A percentile compares a stretch with the other conserved stretches of the same genome.
phyloP scores from a whole-genome alignment of 2,113 vertebrate genomes.

The Gadus macrocephalus region DNA sequence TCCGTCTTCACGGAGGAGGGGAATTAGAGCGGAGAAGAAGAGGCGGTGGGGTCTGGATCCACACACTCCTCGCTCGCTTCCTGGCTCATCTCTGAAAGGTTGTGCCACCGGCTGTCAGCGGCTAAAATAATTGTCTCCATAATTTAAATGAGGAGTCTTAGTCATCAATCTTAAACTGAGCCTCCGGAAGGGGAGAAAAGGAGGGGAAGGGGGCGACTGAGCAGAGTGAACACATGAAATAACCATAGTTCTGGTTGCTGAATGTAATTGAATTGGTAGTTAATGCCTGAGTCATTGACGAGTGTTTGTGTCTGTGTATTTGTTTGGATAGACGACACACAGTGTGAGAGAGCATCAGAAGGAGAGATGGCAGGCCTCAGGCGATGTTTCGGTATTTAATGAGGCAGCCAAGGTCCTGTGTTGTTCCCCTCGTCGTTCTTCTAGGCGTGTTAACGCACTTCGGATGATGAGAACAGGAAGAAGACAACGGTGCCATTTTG shows the following conservation, averaged over 20 bases:
- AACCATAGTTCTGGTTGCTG: background rate
- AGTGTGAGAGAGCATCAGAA: background rate
- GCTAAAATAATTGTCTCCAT: conserved; percentile 19
- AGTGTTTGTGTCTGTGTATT: conserved; percentile 5
- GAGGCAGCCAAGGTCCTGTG: too few relatives aligned
- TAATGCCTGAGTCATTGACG: background rate
- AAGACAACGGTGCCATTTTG: too few relatives aligned
- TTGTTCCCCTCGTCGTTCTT: too few relatives aligned
- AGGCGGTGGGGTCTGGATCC: conserved; percentile 12
- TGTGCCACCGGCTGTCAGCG: background rate
- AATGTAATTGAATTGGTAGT: background rate
- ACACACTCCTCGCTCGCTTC: background rate
- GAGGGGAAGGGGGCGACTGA: background rate
- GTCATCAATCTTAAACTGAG: conserved; percentile 38
- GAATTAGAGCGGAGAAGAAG: conserved; percentile 4
- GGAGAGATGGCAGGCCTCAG: background rate
- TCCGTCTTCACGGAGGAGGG: conserved; percentile 45
- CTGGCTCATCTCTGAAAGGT: background rate
- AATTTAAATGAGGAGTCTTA: conserved; percentile 30
- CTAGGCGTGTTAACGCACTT: too few relatives aligned
- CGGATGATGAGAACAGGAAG: too few relatives aligned
- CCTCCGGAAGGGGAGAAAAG: conserved; percentile 1
- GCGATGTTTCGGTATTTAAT: too few relatives aligned
- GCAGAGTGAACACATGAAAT: background rate
- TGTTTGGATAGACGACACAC: background rate